These are phyloP conservation scores for Polymixis flavicincta DNA, from an alignment of 2,888 invertebrate genomes.

Conservation along the genomic window DNA sequence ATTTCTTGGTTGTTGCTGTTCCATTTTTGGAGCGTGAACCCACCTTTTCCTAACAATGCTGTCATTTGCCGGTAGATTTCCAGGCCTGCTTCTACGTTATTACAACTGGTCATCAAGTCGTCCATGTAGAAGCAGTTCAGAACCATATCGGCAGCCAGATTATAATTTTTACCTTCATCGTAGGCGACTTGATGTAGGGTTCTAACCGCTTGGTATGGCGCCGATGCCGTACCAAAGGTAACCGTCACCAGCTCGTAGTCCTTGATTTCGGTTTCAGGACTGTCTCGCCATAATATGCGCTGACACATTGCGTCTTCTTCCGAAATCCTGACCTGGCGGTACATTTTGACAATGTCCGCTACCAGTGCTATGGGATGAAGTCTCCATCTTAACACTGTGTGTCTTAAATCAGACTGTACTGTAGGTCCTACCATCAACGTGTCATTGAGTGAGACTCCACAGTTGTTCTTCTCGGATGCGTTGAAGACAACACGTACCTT, in stretches of 20 bases:
- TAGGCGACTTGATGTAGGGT: slow-evolving; percentile 64
- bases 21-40: slow-evolving; percentile 12
- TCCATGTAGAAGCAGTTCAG: slow-evolving; percentile 39
- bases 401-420: no score
- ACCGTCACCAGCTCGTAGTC: slow-evolving; percentile 60
- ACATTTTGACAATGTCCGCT: slow-evolving; percentile 13
- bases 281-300: no score
- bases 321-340: slow-evolving; percentile 7
- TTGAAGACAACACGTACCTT: no score
- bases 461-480: no score
- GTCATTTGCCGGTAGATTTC: slow-evolving; percentile 26
- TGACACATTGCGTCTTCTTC: slow-evolving; percentile 2
- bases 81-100: slow-evolving; percentile 5
- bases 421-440: no score
- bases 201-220: slow-evolving; percentile 67
- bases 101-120: slow-evolving; percentile 20
- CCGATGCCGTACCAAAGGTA: slow-evolving; percentile 68
- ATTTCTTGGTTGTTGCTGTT: slow-evolving; percentile 29
- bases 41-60: slow-evolving; percentile 22
- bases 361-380: no score
- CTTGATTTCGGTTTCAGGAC: slow-evolving; percentile 24
- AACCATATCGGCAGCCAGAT: slow-evolving; percentile 56
- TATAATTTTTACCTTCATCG: slow-evolving; percentile 60
- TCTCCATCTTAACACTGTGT: no score
- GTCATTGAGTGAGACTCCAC: no score